Evolutionary conservation across 2,888 invertebrate genomes (phyloP), one percentile per base, ranked within the genome.

Genomic region (Drosophila multiciliata): DNA sequence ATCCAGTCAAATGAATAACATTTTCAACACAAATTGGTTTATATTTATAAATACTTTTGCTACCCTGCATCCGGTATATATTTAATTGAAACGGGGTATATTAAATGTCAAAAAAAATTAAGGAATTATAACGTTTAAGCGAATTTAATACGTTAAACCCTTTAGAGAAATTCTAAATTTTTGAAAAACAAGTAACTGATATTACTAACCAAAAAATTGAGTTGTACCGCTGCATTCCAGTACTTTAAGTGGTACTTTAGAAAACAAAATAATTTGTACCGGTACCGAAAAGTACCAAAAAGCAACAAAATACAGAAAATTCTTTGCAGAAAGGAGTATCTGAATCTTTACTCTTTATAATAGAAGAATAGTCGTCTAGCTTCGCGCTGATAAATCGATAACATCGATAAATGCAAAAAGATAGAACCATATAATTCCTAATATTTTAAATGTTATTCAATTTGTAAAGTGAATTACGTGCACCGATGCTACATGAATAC

Each of bases 1-100:
- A 54, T 58, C 38, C 54, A 42, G 53, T 54, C 60, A 58, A 61
- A 72, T 58, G 38, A 58, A 77, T 66, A 54, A 29, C 42, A 42
- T 38, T 38, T 53, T 58, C 38, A 66, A 49, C 57, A 20, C 35
- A 26, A 65, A 38, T 20, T 50, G 29, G 26, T 26, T 50, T 50
- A 17, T 50, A 29, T 50, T 33, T 20, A 42, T 1, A 42, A 42
- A 50, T 50, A 45, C 45, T 59, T 59, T 40, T 15, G 8, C 23
- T n/a, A 59, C 59, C 40, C 23, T 11, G 58, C 9, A 42, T 35
- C 26, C 15, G 20, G 20, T 45, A 20, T 8, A 45, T 7, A 15
- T 20, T 15, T 20, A 12, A 20, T 3, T 45, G 4, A 20, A 20
- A 20, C 7, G 20, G 45, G 45, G 45, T 45, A 20, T 45, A 12